Evolutionary conservation across 2,888 invertebrate genomes (phyloP).

Genomic region (Pedicia rivosa): DNA sequence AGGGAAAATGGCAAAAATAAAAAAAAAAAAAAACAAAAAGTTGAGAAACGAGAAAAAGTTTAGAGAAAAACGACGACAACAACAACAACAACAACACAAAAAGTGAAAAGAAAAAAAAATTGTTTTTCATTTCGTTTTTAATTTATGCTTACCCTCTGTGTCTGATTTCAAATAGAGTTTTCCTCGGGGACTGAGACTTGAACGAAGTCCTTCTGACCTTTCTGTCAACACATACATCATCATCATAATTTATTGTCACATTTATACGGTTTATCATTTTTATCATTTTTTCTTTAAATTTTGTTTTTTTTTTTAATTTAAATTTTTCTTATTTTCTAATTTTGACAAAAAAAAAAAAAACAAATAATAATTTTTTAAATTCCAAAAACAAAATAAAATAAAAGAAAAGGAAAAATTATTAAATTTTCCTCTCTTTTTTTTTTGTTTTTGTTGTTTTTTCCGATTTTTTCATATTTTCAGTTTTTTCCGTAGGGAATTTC

Average conservation of each 20-base stretch:
- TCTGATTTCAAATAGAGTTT: constrained; percentile 72
- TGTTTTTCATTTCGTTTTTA: constrained; percentile 1
- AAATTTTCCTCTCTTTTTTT: no score
- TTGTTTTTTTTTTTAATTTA: constrained; percentile 1
- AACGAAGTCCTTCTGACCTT: constrained; percentile 59
- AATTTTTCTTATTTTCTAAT: constrained; percentile 2
- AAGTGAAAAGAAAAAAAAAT: neutral
- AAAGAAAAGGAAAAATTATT: neutral
- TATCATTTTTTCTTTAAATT: neutral
- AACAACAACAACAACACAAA: neutral
- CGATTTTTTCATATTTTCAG: no score
- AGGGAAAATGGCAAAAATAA: neutral
- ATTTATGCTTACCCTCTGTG: constrained; percentile 55
- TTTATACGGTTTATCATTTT: neutral
- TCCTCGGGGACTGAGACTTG: constrained; percentile 61
- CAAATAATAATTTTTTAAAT: neutral
- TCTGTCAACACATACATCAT: no score
- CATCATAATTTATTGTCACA: no score
- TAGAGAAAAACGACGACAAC: neutral
- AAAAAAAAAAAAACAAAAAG: neutral
- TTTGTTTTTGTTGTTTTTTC: no score
- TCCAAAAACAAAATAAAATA: neutral
- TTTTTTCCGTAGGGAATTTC: no score
- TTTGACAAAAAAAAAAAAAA: constrained; percentile 1
- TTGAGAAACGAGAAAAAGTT: neutral